Conservation (phyloP, 2,113 vertebrate species). For the Corynorhinus townsendii region DNA sequence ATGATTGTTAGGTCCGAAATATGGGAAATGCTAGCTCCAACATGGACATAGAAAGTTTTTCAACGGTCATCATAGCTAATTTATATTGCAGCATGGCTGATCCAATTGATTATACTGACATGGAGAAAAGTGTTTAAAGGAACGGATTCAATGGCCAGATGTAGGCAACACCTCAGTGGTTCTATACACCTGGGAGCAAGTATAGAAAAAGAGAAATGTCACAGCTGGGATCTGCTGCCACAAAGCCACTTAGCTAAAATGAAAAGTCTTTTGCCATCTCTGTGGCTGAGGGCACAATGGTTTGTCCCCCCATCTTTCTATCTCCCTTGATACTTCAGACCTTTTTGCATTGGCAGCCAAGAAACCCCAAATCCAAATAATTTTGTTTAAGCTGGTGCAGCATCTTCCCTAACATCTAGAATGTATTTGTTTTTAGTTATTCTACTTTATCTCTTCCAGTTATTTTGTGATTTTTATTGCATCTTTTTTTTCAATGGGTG, state of each 20-base stretch:
- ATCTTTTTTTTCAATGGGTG: background rate
- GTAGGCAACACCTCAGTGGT: background rate
- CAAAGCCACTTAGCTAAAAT: background rate
- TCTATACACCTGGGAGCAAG: background rate
- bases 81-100: background rate
- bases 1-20: background rate
- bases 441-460: background rate
- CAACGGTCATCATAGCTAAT: background rate
- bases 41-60: background rate
- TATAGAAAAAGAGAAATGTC: background rate
- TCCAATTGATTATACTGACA: background rate
- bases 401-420: background rate
- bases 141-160: background rate
- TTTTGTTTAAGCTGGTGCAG: background rate
- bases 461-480: constrained; percentile 5
- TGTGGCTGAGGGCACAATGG: background rate
- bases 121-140: background rate
- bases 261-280: background rate
- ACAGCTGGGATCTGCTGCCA: background rate
- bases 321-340: background rate
- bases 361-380: background rate
- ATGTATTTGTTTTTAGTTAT: constrained; percentile 21
- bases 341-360: background rate
- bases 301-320: background rate
- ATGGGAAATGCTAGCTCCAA: background rate